A percentile compares a stretch with the other conserved stretches of the same genome.
Evolutionary conservation across 2,113 vertebrate genomes (phyloP).

Genomic region (Callospermophilus lateralis): DNA sequence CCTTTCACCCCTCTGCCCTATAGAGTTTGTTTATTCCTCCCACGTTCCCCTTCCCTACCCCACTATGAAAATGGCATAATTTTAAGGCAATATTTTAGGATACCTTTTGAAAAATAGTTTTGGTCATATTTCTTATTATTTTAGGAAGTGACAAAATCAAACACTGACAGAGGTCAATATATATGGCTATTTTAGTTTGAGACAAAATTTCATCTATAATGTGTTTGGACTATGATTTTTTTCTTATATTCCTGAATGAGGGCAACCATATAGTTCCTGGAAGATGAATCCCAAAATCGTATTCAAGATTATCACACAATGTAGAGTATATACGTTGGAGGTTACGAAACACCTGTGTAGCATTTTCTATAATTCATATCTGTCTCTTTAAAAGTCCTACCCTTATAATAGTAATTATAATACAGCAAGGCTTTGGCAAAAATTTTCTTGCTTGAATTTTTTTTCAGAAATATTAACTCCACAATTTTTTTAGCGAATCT

Average conservation of each 20-base stretch:
- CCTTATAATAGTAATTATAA: neutral
- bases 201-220: neutral
- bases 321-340: neutral
- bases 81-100: neutral
- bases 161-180: neutral
- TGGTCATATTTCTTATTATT: neutral
- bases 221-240: neutral
- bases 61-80: no score
- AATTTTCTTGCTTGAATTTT: neutral
- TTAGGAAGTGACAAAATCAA: conserved; percentile 16
- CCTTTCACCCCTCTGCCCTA: no score
- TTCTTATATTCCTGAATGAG: neutral
- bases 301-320: neutral
- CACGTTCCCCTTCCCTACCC: no score
- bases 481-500: conserved; percentile 26
- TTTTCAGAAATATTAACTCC: neutral
- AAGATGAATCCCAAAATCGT: neutral
- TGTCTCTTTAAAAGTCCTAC: neutral
- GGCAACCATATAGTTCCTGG: neutral
- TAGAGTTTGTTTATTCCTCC: no score
- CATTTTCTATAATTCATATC: conserved; percentile 37
- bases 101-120: conserved; percentile 11
- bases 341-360: neutral
- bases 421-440: neutral
- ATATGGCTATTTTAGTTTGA: neutral